Base-by-base conservation (phyloP, 2,797 vertebrate species). In the Siniperca undulata region DNA sequence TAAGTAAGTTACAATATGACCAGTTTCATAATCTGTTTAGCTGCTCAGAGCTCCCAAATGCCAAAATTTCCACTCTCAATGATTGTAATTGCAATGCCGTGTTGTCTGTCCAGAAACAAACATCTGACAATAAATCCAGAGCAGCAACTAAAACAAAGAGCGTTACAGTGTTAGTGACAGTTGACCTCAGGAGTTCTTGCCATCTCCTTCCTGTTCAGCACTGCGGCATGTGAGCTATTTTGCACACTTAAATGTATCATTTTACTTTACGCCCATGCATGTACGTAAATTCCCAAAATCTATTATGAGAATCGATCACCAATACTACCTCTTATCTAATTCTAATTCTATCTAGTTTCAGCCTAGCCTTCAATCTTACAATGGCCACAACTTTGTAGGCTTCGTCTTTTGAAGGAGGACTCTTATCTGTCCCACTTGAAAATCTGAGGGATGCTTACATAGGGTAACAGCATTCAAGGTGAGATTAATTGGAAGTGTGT, bases 1-100 rank as follows among this genome's bases (percentile, higher is more conserved):
- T 66, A 30, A 30, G 44, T 55, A 65, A 59, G 53, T n/a, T 69
- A 84, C 74, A 69, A 46, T 56, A 56, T 85, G 79, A 75, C 46
- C 61, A 40, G 53, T 75, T 83, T 71, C 40, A 60, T 74, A 27
- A 81, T 76, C 59, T 40, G 61, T 78, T 68, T 27, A 48, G 27
- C 42, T 60, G 14, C 27, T 27, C 13, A 9, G 9, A 36, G 13
- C 70, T 46, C 61, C 52, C 34, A 53, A 52, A 78, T 22, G n/a
- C 27, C 7, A n/a, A 53, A 38, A 44, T 6, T 27, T 58, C 8
- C 44, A 19, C 17, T 42, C 20, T 70, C 30, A 46, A 11, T 38
- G 11, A 7, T 2, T 48, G 11, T n/a, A 50, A 59, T 64, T 19
- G 38, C n/a, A 52, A 7, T 30, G 10, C 9, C 3, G 3, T 40